These are phyloP conservation scores for Cheilosia vernalis DNA, from an alignment of 2,888 invertebrate genomes.

Conservation along the genomic window DNA sequence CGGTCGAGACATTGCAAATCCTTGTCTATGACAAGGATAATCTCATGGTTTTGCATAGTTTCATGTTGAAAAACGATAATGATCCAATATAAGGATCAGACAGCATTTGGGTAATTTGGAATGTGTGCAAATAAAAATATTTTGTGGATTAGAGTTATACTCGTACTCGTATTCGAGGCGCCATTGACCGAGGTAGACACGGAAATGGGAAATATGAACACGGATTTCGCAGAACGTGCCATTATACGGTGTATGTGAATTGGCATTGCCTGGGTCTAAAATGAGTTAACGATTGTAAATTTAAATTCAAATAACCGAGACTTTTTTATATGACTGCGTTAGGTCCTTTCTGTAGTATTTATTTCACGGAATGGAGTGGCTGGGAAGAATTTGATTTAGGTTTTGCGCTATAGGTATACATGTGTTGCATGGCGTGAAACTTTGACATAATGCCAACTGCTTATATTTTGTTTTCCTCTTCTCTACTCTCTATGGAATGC, in stretches of 20 bases:
- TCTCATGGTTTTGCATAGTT: conserved; percentile 62
- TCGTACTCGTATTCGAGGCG: conserved; percentile 29
- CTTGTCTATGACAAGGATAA: conserved; percentile 56
- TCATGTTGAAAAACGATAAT: conserved; percentile 66
- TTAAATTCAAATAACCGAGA: background rate
- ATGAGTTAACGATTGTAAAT: conserved; percentile 56
- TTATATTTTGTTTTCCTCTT: too few relatives aligned
- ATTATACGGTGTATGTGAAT: conserved; percentile 61
- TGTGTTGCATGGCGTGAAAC: too few relatives aligned
- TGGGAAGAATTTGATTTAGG: too few relatives aligned
- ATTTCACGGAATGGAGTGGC: background rate
- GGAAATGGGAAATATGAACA: conserved; percentile 27
- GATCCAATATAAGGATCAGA: conserved; percentile 71
- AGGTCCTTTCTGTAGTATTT: background rate
- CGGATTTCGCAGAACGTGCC: conserved; percentile 38
- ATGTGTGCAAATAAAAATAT: conserved; percentile 62
- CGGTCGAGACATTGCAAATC: conserved; percentile 35
- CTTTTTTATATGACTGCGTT: conserved; percentile 25
- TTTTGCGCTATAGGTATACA: too few relatives aligned
- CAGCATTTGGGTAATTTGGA: conserved; percentile 40
- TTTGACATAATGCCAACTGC: too few relatives aligned
- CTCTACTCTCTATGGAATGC: too few relatives aligned
- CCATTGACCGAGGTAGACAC: conserved; percentile 36
- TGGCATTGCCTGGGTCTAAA: conserved; percentile 31
- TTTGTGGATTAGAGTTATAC: conserved; percentile 58